Percentiles rank a stretch among this genome's conserved stretches.
Conservation (phyloP, 2,113 vertebrate genomes). For the Otus sunia region DNA sequence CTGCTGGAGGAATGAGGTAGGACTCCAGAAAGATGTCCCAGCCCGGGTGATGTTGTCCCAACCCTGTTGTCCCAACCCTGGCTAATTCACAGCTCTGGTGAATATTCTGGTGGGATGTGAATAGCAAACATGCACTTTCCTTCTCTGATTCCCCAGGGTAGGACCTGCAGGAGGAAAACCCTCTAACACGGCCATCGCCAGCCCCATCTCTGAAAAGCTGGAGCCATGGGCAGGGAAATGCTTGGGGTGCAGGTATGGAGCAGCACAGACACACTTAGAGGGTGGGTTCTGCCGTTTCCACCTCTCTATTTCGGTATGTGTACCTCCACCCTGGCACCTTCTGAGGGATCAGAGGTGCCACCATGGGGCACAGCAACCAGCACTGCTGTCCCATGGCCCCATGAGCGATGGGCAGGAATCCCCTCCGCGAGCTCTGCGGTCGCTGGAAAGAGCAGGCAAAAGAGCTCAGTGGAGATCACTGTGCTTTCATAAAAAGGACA, state of each 20-base stretch:
- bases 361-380: accelerated
- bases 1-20: background rate
- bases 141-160: background rate
- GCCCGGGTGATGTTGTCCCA: accelerated
- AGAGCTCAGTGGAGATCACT: background rate
- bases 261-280: background rate
- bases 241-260: background rate
- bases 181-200: accelerated
- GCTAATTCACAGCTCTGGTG: background rate
- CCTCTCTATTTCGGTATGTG: background rate
- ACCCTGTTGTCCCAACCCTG: background rate
- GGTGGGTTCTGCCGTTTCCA: background rate
- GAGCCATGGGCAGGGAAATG: background rate
- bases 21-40: background rate
- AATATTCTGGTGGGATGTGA: background rate
- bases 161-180: background rate
- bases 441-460: background rate
- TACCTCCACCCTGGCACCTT: background rate
- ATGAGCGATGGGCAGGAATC: background rate
- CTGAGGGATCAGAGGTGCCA: accelerated
- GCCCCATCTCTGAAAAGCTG: background rate
- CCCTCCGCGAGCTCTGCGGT: background rate
- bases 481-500: accelerated
- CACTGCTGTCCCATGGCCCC: background rate
- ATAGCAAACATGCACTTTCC: background rate